Base-by-base conservation (phyloP, 2,797 vertebrate genomes). In the Characodon lateralis region DNA sequence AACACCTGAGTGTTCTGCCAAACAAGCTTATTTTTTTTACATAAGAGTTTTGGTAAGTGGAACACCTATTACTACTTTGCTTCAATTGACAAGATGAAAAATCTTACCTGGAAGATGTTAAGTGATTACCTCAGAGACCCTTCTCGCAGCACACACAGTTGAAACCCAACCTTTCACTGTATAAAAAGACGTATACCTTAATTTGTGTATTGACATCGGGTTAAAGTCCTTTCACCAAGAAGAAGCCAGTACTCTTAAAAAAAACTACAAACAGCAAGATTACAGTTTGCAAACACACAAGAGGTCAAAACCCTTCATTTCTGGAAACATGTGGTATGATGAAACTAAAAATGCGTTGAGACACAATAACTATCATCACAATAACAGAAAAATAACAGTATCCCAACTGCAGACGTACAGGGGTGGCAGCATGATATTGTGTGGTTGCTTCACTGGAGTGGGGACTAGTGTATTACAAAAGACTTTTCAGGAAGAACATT, bases 41-140 rank as follows among this genome's bases (percentile, higher is more conserved):
- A 91, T 88, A 92, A 91, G 87, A 76, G 65, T 72, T 24, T 20
- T 55, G 20, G 85, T 91, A 89, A 87, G 86, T 84, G 86, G 84
- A 35, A 89, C 88, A 90, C 93, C 87, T 69, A 86, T 89, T 92
- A 89, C 86, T 81, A 85, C 88, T 75, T 74, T 76, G 80, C 75
- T 87, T 18, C 73, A 76, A 85, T 55, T 84, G 89, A 89, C 88
- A 87, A 83, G 70, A 91, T 93, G 89, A 92, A 90, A 94, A 93
- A 89, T 86, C 70, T 93, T 84, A 90, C 87, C 83, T 89, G 87
- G 66, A 84, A 83, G 79, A 88, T 88, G 88, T 92, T 91, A 92
- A 89, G 91, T 88, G 63, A 89, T 83, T 43, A 88, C 83, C 89
- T 92, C 88, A 85, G 80, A 76, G 80, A 76, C 48, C 76, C 24